Conservation (phyloP, 1,140 invertebrate genomes). For the Aplysia californica region DNA sequence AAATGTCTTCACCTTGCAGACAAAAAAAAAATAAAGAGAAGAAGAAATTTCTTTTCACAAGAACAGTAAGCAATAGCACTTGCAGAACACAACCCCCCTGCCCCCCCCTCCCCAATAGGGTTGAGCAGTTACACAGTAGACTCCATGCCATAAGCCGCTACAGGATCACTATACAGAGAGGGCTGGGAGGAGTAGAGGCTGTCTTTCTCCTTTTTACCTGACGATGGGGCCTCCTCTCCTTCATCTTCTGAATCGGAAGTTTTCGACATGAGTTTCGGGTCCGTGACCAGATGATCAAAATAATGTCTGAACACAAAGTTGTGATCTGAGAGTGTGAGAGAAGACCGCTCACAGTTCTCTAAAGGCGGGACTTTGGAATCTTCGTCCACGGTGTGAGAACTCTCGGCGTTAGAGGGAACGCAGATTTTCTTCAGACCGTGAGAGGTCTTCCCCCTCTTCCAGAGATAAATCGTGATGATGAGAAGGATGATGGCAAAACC, state of each 20-base stretch:
- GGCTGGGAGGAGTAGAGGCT: conserved; percentile 41
- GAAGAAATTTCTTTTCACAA: neutral
- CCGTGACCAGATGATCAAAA: conserved; percentile 48
- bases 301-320: conserved; percentile 53
- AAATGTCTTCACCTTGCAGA: too few species aligned
- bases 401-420: conserved; percentile 17
- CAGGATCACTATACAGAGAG: conserved; percentile 35
- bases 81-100: too few species aligned
- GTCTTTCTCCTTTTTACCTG: conserved; percentile 26
- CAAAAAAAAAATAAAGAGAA: neutral
- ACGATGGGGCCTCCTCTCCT: conserved; percentile 9
- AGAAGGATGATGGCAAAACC: conserved; percentile 31
- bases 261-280: conserved; percentile 30
- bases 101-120: too few species aligned
- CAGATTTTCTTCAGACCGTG: conserved; percentile 29
- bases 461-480: conserved; percentile 36
- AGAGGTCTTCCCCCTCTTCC: conserved; percentile 29
- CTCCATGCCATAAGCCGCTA: conserved; percentile 31
- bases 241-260: conserved; percentile 4
- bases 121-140: conserved; percentile 33
- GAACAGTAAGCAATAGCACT: neutral
- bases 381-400: conserved; percentile 17
- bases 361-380: conserved; percentile 35
- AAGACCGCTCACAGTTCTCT: conserved; percentile 41
- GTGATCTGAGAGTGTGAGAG: conserved; percentile 52